Evolutionary conservation across 1,140 invertebrate genomes (phyloP), one percentile per base, ranked within the genome.

Genomic region (Drosophila jambulina): DNA sequence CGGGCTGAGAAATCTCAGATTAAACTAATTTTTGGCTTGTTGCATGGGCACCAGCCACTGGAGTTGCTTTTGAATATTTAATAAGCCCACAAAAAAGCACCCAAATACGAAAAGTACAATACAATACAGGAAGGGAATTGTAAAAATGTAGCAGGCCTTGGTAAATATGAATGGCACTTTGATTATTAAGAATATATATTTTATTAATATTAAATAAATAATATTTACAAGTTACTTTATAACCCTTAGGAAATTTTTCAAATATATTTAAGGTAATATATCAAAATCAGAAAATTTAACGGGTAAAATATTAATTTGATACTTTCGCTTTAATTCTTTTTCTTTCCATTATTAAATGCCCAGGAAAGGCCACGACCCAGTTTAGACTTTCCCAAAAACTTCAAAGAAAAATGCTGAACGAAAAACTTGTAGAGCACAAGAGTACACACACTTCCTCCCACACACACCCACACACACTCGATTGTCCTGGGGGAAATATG

Each of bases 401-500:
- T 70, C 62, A 70, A 70, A 72, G 53, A 40, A 71, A 71, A 72
- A 71, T 72, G 69, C 69, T 60, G 29, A 72, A 32, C 53, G 43
- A 29, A 72, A 70, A 72, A 60, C 67, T 72, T 72, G 67, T 71
- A 72, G 69, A 60, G 68, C 34, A 27, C 64, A 61, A 32, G 56
- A 15, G 68, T 25, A 45, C 40, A 45, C 40, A 45, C 17, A 58
- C 38, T 54, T 54, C 32, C 51, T 36, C 32, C 32, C 32, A 17
- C 27, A 75, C 38, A 57, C 17, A 56, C n/a, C n/a, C 32, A 48
- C 58, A 21, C 70, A 56, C 38, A 68, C 54, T 58, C 68, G 65
- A 81, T 78, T 84, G 83, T 84, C 84, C 84, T 88, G 48, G 25
- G 84, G 84, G 84, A 87, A 87, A 87, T 87, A 84, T 88, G 80